Percentiles rank a stretch among this genome's conserved stretches.
Evolutionary conservation across 2,113 vertebrate species (phyloP).

Genomic region (Herpetotheres cachinnans): DNA sequence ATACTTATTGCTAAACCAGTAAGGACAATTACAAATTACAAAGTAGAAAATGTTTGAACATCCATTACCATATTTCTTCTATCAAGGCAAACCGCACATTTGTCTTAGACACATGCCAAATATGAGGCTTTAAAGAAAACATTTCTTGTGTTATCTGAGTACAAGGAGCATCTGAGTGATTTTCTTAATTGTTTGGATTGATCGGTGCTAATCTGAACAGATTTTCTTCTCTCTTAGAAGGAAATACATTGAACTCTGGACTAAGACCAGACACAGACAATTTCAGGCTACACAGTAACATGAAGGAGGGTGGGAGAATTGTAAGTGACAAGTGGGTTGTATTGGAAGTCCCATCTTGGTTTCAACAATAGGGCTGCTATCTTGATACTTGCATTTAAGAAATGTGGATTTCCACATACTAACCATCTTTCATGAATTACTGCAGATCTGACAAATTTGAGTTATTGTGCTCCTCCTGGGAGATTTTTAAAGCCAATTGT

Average conservation of each 20-base stretch:
- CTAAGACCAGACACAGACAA: background rate
- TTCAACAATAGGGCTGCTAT: slow-evolving; percentile 9
- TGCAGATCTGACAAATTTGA: slow-evolving; percentile 36
- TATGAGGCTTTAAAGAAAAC: background rate
- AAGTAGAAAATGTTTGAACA: background rate
- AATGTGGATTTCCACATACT: slow-evolving; percentile 46
- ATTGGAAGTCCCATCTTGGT: background rate
- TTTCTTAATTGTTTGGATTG: background rate
- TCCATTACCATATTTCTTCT: slow-evolving; percentile 20
- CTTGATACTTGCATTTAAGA: slow-evolving; percentile 5
- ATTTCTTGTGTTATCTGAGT: background rate
- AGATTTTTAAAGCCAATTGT: slow-evolving; percentile 50
- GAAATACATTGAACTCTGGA: background rate
- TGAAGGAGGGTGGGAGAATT: background rate
- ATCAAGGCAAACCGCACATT: slow-evolving; percentile 25
- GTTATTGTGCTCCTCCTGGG: slow-evolving; percentile 39
- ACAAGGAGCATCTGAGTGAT: background rate
- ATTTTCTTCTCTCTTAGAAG: background rate
- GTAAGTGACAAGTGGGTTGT: background rate
- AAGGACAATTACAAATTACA: background rate
- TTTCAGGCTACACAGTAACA: background rate
- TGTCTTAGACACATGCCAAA: background rate
- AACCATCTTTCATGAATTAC: slow-evolving; percentile 43
- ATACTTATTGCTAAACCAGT: slow-evolving; percentile 9
- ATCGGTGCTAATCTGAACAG: background rate